Evolutionary conservation across 1,140 invertebrate species (phyloP).

Genomic region (Apis florea): DNA sequence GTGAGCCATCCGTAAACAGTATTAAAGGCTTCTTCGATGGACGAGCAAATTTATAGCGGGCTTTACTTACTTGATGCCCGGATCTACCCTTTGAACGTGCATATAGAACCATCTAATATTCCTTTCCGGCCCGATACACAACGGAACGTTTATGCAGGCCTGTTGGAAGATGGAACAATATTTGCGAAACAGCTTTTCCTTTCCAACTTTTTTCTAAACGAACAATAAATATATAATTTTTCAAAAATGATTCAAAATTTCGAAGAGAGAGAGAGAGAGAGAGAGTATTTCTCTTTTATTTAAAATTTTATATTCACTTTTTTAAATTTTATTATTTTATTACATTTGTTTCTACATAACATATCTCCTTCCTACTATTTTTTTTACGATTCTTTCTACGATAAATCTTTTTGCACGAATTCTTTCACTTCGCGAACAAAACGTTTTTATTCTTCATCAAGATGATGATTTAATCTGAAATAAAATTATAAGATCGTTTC

Average conservation of each 20-base stretch:
- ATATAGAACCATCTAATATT: conserved; percentile 43
- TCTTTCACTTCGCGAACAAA: no score
- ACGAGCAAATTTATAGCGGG: conserved; percentile 49
- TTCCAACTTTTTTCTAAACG: background rate
- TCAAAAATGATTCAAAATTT: background rate
- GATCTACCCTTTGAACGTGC: conserved; percentile 24
- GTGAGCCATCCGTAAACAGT: conserved; percentile 27
- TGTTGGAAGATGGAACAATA: conserved; percentile 28
- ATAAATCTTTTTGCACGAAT: no score
- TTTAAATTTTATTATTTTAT: no score
- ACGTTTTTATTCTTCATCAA: no score
- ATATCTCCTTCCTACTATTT: no score
- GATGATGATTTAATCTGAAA: no score
- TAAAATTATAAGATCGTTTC: no score
- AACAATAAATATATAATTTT: no score
- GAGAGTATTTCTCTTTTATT: background rate
- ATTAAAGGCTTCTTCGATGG: conserved; percentile 31
- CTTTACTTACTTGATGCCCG: conserved; percentile 13
- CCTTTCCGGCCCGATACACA: background rate
- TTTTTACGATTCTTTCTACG: no score
- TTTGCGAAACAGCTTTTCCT: conserved; percentile 3
- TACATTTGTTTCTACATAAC: background rate
- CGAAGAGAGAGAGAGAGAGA: background rate
- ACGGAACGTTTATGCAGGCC: conserved; percentile 12
- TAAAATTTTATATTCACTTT: no score